Evolutionary conservation across 1,140 invertebrate genomes (phyloP), one percentile per base, ranked within the genome.

Genomic region (Archegozetes longisetosus): DNA sequence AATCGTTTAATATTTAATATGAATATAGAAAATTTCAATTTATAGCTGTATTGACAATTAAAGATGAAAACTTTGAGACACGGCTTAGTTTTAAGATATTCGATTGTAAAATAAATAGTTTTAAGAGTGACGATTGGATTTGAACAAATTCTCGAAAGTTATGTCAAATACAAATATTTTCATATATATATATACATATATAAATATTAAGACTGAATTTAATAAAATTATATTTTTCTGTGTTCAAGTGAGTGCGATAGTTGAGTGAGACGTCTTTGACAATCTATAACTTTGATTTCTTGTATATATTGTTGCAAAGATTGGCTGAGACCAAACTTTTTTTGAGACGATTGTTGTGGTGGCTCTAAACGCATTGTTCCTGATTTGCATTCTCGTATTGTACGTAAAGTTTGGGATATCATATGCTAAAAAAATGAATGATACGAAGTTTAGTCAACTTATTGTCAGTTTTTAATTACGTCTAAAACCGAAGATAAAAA

Each of bases 391-490:
- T 83, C 83, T 60, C 83, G 71, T 57, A 88, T 80, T 40, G 80
- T 85, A 62, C 84, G 75, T 73, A 89, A 78, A 0, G 84, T 86
- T 70, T 88, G 83, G 23, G 84, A 84, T 66, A 89, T 76, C 84
- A 89, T 86, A 69, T 88, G 86, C 76, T 77, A 66, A 28, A 70
- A 69, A 59, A 53, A 52, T 62, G n/a, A 53, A 24, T 9, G 58
- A 48, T 40, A 51, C 53, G 59, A 47, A 22, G 56, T 2, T 29
- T n/a, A 22, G 4, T 40, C 32, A 47, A 48, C 58, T 58, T 48
- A 20, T 14, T 24, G 32, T n/a, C 28, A 56, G 22, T 28, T 23
- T 53, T 51, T 22, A n/a, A 29, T 63, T 40, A 50, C 50, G 23
- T 3, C 50, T 28, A 55, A 17, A 2, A 22, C 22, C 14, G 14